Evolutionary conservation across 2,797 vertebrate species (phyloP), one percentile per base, ranked within the genome.

Genomic region (Spinus olivaceus): DNA sequence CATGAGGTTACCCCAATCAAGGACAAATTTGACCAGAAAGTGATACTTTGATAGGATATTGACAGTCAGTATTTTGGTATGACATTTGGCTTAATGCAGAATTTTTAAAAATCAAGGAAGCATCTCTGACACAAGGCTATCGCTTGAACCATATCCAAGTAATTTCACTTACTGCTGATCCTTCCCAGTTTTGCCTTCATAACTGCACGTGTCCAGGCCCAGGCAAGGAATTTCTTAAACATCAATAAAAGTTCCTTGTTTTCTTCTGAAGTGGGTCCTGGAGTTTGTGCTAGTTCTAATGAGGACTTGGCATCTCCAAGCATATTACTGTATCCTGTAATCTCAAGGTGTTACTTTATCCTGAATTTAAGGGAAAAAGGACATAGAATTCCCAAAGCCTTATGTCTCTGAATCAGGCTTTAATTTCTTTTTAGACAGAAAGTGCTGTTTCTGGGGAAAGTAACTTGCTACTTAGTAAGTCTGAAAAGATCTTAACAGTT

Each of bases 341-440:
- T 46, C 27, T 88, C 63, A 46, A 88, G 30, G n/a, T 90, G 66
- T 76, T 79, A 33, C 66, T 67, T 32, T 46, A 42, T 72, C 37
- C 21, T 80, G 60, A 64, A 86, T 88, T 73, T 64, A 77, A 86
- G 60, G 59, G 57, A 35, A 86, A 90, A 91, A 66, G 3, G 84
- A 83, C 19, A 19, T 66, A n/a, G 60, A 92, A 57, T 70, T 93
- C 73, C 18, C 32, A 66, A 56, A 91, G 37, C 33, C 91, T 71
- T 53, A 32, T 0, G 1, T 70, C 63, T 90, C 73, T 12, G 16
- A 86, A 54, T 86, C 28, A 37, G 35, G 5, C 64, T 92, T 88
- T 67, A 70, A 77, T 91, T 92, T 94, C 37, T 83, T 90, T 81
- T 84, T 64, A 86, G 73, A 46, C 4, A n/a, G 91, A 94, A 95